Percentiles rank a stretch among this genome's conserved stretches.
Evolutionary conservation across 2,888 invertebrate genomes (phyloP).

Genomic region (Eupithecia exiguata): DNA sequence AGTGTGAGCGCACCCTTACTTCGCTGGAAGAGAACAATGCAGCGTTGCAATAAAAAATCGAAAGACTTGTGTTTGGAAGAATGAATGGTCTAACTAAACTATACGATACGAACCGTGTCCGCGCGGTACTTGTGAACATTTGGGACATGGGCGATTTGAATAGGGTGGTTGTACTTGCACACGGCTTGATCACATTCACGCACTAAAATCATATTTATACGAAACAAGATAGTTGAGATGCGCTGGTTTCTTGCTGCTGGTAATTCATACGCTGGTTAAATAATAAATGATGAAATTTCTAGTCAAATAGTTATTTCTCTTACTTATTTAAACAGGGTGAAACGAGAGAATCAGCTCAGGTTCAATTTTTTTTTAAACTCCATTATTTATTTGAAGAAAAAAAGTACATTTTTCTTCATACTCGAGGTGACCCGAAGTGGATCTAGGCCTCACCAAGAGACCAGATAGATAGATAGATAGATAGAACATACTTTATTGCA

Average conservation of each 20-base stretch:
- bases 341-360: too few species aligned
- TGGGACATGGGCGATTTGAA: background rate
- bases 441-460: too few species aligned
- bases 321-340: too few species aligned
- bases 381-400: too few species aligned
- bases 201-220: background rate
- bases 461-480: too few species aligned
- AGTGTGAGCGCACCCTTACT: slow-evolving; percentile 53
- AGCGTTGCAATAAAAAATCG: slow-evolving; percentile 65
- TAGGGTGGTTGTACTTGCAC: background rate
- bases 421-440: too few species aligned
- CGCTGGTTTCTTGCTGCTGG: background rate
- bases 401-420: too few species aligned
- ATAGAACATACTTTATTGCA: too few species aligned
- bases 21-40: slow-evolving; percentile 68
- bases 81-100: slow-evolving; percentile 59
- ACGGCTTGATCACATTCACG: background rate
- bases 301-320: too few species aligned
- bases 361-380: too few species aligned
- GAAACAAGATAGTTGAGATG: background rate
- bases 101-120: slow-evolving; percentile 60
- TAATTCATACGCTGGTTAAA: background rate
- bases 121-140: background rate
- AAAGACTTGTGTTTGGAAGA: slow-evolving; percentile 55
- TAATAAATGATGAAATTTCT: background rate